A percentile compares a stretch with the other conserved stretches of the same genome.
phyloP scores from a whole-genome alignment of 1,140 invertebrate genomes.

The Cydia strobilella region DNA sequence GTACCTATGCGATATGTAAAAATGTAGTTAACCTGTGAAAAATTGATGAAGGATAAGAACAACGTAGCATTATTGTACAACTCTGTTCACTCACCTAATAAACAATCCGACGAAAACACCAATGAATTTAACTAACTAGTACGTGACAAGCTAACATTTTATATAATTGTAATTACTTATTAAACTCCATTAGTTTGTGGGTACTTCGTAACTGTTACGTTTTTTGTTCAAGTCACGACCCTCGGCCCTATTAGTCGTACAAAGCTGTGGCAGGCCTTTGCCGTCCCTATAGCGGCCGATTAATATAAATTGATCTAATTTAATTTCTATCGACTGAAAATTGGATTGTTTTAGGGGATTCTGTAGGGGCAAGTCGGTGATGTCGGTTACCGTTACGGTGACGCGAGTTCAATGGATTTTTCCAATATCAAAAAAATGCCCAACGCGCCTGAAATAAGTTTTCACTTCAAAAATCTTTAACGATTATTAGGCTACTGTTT shows the following conservation, averaged over 20 bases:
- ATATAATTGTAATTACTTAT: not conserved
- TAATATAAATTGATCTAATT: slow-evolving; percentile 29
- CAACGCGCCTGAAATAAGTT: too few relatives aligned
- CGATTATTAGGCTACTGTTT: too few relatives aligned
- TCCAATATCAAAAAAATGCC: too few relatives aligned
- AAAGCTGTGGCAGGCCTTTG: not conserved
- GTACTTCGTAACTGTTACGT: not conserved
- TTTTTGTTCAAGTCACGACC: not conserved
- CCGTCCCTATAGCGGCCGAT: slow-evolving; percentile 5
- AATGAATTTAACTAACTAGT: not conserved
- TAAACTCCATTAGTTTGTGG: not conserved
- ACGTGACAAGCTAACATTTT: not conserved
- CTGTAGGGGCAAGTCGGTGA: too few relatives aligned
- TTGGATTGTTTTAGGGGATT: not conserved
- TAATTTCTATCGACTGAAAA: slow-evolving; percentile 1
- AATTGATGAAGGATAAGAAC: too few relatives aligned
- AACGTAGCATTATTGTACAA: too few relatives aligned
- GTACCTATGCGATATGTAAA: too few relatives aligned
- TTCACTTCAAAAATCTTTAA: too few relatives aligned
- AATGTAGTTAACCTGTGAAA: too few relatives aligned
- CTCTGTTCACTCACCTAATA: too few relatives aligned
- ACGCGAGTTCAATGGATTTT: too few relatives aligned
- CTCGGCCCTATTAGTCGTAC: not conserved
- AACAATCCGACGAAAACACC: not conserved
- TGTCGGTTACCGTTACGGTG: too few relatives aligned